A percentile compares a stretch with the other conserved stretches of the same genome.
Conservation (phyloP, 2,113 vertebrate species). For the Oreotrochilus melanogaster region DNA sequence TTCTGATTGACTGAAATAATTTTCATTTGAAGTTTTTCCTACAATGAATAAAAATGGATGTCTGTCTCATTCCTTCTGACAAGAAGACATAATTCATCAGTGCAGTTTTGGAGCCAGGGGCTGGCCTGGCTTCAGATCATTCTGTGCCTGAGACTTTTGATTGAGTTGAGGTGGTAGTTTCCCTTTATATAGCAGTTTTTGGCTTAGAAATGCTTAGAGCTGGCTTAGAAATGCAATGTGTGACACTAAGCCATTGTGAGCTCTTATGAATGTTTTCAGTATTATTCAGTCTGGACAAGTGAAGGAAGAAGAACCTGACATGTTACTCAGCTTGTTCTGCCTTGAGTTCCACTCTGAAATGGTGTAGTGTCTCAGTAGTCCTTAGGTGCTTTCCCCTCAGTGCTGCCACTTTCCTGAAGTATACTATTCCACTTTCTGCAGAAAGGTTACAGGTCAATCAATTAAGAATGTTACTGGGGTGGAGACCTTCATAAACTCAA, state of each 20-base stretch:
- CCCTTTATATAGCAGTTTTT: not conserved
- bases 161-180: not conserved
- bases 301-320: not conserved
- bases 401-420: not conserved
- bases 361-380: not conserved
- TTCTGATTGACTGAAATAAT: not conserved
- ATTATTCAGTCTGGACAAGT: not conserved
- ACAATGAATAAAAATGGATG: not conserved
- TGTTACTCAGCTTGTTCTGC: not conserved
- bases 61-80: not conserved
- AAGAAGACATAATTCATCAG: not conserved
- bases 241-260: not conserved
- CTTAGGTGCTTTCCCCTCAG: not conserved
- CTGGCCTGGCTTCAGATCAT: not conserved
- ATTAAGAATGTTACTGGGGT: not conserved
- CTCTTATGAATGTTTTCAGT: not conserved
- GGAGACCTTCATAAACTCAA: not conserved
- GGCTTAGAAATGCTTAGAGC: not conserved
- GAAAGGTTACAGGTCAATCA: not conserved
- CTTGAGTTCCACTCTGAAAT: not conserved
- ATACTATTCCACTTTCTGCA: not conserved
- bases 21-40: not conserved
- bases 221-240: fast-evolving
- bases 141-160: not conserved
- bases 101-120: not conserved